phyloP scores from a whole-genome alignment of 2,113 vertebrate genomes.

The Ptychochromis oligacanthus region DNA sequence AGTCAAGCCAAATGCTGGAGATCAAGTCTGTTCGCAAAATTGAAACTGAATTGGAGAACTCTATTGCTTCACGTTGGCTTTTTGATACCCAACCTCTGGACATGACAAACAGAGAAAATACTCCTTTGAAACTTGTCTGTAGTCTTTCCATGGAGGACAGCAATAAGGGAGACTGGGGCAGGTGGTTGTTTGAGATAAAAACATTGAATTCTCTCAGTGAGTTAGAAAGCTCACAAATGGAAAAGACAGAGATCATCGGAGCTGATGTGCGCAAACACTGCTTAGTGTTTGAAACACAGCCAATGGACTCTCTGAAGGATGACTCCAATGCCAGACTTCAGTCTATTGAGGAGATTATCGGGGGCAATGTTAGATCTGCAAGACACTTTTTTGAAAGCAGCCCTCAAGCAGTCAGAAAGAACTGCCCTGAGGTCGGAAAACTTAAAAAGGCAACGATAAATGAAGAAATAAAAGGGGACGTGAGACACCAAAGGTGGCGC shows the following conservation, averaged over 20 bases:
- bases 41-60: constrained; percentile 83
- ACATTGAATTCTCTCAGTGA: constrained; percentile 82
- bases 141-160: constrained; percentile 87
- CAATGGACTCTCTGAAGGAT: constrained; percentile 85
- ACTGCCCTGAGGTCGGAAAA: constrained; percentile 80
- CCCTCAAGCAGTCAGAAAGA: constrained; percentile 81
- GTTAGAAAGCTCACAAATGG: constrained; percentile 71
- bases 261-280: constrained; percentile 88
- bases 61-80: constrained; percentile 85
- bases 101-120: constrained; percentile 76
- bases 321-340: constrained; percentile 69
- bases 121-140: constrained; percentile 82
- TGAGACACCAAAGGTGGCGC: constrained; percentile 87
- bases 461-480: constrained; percentile 86
- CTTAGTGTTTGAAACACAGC: constrained; percentile 88
- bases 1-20: constrained; percentile 84
- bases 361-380: constrained; percentile 87
- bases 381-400: constrained; percentile 89
- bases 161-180: constrained; percentile 78
- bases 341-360: constrained; percentile 82
- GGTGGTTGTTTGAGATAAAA: constrained; percentile 89
- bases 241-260: constrained; percentile 83
- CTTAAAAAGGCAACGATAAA: constrained; percentile 76
- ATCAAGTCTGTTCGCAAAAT: constrained; percentile 86
- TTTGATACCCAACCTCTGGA: constrained; percentile 88